Evolutionary conservation across 1,140 invertebrate species (phyloP).

Genomic region (Brachionus calyciflorus): DNA sequence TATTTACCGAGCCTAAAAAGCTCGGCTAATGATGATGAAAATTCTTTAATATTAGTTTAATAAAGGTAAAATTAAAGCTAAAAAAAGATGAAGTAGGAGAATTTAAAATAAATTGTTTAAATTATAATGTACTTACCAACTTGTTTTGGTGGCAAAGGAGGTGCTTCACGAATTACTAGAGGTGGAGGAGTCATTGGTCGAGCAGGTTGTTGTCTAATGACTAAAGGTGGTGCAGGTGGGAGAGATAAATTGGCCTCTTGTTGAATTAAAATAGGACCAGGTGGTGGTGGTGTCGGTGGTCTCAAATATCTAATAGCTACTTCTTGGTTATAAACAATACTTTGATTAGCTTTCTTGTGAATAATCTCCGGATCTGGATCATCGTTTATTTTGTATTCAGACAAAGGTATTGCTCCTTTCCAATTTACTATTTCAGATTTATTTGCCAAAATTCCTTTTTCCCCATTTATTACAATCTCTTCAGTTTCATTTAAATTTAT

Average conservation of each 20-base stretch:
- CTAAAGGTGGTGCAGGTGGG: slow-evolving; percentile 36
- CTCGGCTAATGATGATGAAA: no score
- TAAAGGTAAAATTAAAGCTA: no score
- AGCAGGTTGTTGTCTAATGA: slow-evolving; percentile 19
- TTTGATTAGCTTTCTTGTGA: slow-evolving; percentile 1
- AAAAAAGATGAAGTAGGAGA: no score
- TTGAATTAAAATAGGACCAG: slow-evolving; percentile 41
- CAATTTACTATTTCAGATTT: slow-evolving; percentile 35
- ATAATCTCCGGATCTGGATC: slow-evolving; percentile 45
- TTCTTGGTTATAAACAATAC: slow-evolving; percentile 31
- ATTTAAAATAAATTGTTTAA: no score
- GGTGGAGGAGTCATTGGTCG: slow-evolving; percentile 42
- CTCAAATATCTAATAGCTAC: slow-evolving; percentile 43
- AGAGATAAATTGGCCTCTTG: not conserved
- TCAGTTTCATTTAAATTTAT: slow-evolving; percentile 8
- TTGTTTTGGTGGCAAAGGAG: slow-evolving; percentile 32
- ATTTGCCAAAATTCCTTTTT: slow-evolving; percentile 16
- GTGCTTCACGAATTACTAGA: slow-evolving; percentile 42
- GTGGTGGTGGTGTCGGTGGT: slow-evolving; percentile 45
- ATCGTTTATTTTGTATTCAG: slow-evolving; percentile 37
- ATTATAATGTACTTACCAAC: slow-evolving; percentile 10
- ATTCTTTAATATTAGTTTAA: no score
- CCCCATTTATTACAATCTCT: slow-evolving; percentile 27
- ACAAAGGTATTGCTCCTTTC: slow-evolving; percentile 19
- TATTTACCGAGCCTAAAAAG: no score